A percentile compares a stretch with the other conserved stretches of the same genome.
phyloP scores from a whole-genome alignment of 2,113 vertebrate genomes.

The Artemisiospiza belli region DNA sequence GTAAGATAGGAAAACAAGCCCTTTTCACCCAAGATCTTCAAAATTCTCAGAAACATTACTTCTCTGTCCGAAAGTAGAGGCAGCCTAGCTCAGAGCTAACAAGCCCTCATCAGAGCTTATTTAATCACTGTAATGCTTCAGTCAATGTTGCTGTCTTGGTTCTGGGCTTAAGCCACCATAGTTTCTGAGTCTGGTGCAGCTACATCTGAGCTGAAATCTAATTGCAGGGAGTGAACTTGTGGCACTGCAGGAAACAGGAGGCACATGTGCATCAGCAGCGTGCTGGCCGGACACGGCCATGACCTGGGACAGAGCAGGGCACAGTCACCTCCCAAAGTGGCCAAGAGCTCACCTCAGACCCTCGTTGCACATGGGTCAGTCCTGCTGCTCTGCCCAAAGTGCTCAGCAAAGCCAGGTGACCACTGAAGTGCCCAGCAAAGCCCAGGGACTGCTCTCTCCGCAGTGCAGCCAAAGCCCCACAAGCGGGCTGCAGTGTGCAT shows the following conservation, averaged over 20 bases:
- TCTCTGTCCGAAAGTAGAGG: neutral
- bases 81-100: neutral
- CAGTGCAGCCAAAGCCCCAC: rapidly evolving
- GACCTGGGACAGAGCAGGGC: rapidly evolving
- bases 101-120: neutral
- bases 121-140: neutral
- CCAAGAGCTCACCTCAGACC: neutral
- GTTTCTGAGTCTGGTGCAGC: neutral
- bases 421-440: neutral
- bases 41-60: neutral
- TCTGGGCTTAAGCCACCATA: neutral
- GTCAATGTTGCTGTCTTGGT: neutral
- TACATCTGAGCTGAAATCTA: neutral
- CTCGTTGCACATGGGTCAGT: neutral
- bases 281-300: rapidly evolving
- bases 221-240: neutral
- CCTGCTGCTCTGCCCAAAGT: neutral
- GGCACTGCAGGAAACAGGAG: neutral
- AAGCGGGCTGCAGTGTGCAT: rapidly evolving
- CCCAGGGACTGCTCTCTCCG: neutral
- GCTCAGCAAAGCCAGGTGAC: neutral
- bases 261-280: neutral
- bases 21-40: neutral
- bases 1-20: neutral
- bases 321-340: rapidly evolving